Base-by-base conservation (phyloP, 2,113 vertebrate genomes). In the Lophura nycthemera region DNA sequence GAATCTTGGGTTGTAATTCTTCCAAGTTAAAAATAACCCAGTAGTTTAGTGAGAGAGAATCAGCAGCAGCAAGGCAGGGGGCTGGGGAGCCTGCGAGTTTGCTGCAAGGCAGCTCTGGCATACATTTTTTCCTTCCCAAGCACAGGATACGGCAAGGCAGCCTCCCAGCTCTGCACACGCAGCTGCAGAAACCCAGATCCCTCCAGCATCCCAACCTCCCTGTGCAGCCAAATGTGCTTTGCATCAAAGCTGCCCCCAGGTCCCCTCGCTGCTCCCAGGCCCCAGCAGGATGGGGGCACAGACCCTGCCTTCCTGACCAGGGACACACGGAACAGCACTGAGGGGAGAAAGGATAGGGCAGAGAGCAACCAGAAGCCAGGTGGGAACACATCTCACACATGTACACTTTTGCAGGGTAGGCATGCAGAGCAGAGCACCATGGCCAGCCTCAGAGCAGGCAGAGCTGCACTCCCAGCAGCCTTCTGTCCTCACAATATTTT, bases 11-110 rank as follows among this genome's bases (percentile, higher is more conserved):
- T 36, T 93, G 92, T 84, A 77, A 96, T 95, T 94, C 86, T 89
- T 95, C 81, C 95, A 90, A 95, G 90, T 91, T 90, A 95, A 97
- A 96, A 95, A 96, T 91, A 96, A 82, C 89, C 38, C 43, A 8
- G 83, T 59, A 88, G 91, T 84, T 94, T 36, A 76, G 66, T 47
- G 60, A 50, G 74, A 93, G 70, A 65, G 75, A 50, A 71, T 70
- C 57, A 40, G 70, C 81, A 84, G 74, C 86, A 75, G 74, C 7
- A 0, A 90, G 67, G 91, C 89, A 67, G 92, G 86, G 66, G 78
- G 87, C 83, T 80, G 81, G 87, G 83, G 65, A 88, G 88, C 70
- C 81, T 74, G 66, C 2, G 52, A 89, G 70, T 74, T 89, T 11
- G 36, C 83, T 90, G 86, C 2, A 1, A 92, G 93, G 89, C 84